A percentile compares a stretch with the other conserved stretches of the same genome.
These are phyloP conservation scores for Aspidapion aeneum DNA, from an alignment of 2,888 invertebrate species.

Conservation along the genomic window DNA sequence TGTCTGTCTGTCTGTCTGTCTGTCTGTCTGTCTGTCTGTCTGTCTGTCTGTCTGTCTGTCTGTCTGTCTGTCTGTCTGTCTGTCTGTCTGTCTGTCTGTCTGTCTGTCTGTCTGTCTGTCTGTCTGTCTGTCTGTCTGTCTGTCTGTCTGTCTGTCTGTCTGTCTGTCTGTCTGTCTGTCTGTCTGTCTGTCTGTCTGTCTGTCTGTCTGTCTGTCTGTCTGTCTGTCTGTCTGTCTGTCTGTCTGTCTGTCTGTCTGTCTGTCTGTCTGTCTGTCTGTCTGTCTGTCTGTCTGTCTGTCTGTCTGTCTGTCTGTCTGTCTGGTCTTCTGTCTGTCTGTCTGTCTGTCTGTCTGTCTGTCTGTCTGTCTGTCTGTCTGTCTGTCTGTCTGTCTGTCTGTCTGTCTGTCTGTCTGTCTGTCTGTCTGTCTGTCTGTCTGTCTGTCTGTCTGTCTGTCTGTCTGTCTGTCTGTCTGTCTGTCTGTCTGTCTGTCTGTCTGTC, in stretches of 20 bases:
- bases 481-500: conserved; percentile 17
- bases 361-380: conserved; percentile 15
- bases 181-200: conserved; percentile 13
- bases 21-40: conserved; percentile 15
- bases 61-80: conserved; percentile 13
- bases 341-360: conserved; percentile 9
- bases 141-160: conserved; percentile 16
- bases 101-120: conserved; percentile 16
- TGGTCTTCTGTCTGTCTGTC: conserved; percentile 12
- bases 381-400: conserved; percentile 12
- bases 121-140: conserved; percentile 16
- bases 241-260: conserved; percentile 13
- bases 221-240: conserved; percentile 12
- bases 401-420: too few species aligned
- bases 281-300: conserved; percentile 16
- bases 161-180: conserved; percentile 10
- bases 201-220: conserved; percentile 13
- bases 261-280: conserved; percentile 14
- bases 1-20: conserved; percentile 15
- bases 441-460: conserved; percentile 17
- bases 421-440: conserved; percentile 16
- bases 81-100: conserved; percentile 13
- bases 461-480: conserved; percentile 16
- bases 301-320: conserved; percentile 15
- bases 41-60: conserved; percentile 13